phyloP scores from a whole-genome alignment of 2,888 invertebrate species.

The Drosophila pseudotalamancana region DNA sequence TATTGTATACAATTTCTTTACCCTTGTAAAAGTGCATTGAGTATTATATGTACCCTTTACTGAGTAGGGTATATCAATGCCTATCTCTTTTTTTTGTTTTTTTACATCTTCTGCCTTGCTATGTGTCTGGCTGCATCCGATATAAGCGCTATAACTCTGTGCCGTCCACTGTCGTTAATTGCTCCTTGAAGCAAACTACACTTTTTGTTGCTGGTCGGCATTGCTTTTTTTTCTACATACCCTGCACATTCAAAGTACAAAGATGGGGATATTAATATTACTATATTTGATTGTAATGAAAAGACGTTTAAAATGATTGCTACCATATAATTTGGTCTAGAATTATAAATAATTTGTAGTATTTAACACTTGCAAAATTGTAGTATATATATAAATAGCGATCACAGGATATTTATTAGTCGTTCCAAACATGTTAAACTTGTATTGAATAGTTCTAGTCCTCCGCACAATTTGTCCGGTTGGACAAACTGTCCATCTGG shows the following conservation, averaged over 20 bases:
- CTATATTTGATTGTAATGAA: no score
- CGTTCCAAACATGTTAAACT: not conserved
- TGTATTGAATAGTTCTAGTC: constrained; percentile 21
- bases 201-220: constrained; percentile 51
- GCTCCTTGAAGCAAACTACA: constrained; percentile 76
- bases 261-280: not conserved
- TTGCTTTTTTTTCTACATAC: constrained; percentile 37
- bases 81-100: constrained; percentile 34
- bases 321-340: no score
- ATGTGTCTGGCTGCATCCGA: constrained; percentile 53
- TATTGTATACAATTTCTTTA: no score
- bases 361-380: no score
- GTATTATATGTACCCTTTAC: not conserved
- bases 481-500: constrained; percentile 19
- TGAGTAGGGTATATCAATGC: constrained; percentile 29
- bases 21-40: not conserved
- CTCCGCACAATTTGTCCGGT: constrained; percentile 9
- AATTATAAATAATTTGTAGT: no score
- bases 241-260: constrained; percentile 8
- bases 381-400: not conserved
- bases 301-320: not conserved
- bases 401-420: constrained; percentile 8
- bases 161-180: constrained; percentile 77
- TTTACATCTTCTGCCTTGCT: constrained; percentile 24
- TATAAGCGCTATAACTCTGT: constrained; percentile 68